Percentiles rank a stretch among this genome's conserved stretches.
Evolutionary conservation across 1,140 invertebrate species (phyloP).

Genomic region (Sinonovacula constricta): DNA sequence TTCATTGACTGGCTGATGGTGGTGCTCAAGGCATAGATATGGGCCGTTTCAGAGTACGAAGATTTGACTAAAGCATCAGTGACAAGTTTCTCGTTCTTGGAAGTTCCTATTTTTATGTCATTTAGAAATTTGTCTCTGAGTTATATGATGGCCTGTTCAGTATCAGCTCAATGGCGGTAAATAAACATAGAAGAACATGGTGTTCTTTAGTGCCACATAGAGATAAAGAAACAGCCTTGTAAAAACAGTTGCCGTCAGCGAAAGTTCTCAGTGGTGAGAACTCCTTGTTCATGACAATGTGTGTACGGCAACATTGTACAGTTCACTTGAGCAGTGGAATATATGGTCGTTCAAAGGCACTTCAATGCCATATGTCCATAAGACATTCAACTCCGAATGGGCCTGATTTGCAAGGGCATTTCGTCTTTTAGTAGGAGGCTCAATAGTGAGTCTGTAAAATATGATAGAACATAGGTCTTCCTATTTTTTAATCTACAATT

Average conservation of each 20-base stretch:
- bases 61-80: slow-evolving; percentile 2
- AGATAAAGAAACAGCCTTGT: not conserved
- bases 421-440: no score
- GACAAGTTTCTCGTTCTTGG: not conserved
- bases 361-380: no score
- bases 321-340: no score
- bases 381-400: no score
- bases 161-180: not conserved
- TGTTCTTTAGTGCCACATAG: not conserved
- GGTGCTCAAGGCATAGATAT: slow-evolving; percentile 5
- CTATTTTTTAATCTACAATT: no score
- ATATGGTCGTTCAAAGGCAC: no score
- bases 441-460: no score
- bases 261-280: not conserved
- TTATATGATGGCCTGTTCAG: no score
- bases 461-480: no score
- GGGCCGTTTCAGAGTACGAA: slow-evolving; percentile 3
- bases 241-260: slow-evolving; percentile 22
- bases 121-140: not conserved
- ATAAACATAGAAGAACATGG: slow-evolving; percentile 1
- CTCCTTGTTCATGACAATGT: no score
- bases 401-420: no score
- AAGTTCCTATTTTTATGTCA: not conserved
- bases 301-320: no score
- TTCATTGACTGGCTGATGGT: not conserved